Percentiles rank a stretch among this genome's conserved stretches.
Conservation (phyloP, 2,113 vertebrate genomes). For the Cygnus buccinator region DNA sequence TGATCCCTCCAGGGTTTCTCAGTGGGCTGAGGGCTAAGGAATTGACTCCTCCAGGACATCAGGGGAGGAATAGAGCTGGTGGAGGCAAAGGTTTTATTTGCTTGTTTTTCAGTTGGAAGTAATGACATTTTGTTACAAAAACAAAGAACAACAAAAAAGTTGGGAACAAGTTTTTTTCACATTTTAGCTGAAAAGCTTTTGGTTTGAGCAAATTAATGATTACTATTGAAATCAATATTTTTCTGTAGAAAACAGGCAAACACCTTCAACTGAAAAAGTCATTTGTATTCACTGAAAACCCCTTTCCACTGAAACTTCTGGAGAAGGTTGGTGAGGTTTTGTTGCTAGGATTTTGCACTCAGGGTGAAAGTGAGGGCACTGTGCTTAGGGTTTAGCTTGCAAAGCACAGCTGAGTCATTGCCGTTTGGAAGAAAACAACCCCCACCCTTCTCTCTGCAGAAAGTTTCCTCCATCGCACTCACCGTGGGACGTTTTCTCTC, state of each 20-base stretch:
- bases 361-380: background rate
- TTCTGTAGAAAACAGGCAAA: background rate
- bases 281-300: background rate
- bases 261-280: rapidly evolving
- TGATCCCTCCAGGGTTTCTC: background rate
- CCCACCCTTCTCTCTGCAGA: background rate
- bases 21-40: background rate
- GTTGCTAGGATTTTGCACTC: background rate
- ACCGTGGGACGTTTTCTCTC: background rate
- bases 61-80: background rate
- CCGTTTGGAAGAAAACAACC: background rate
- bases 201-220: background rate
- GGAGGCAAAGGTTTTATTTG: background rate
- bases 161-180: background rate
- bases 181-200: background rate
- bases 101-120: background rate
- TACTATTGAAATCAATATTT: background rate
- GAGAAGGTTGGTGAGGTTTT: background rate
- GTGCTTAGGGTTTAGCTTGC: background rate
- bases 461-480: background rate
- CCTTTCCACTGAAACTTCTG: background rate
- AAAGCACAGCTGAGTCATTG: background rate
- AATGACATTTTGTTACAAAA: background rate
- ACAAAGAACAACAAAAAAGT: background rate
- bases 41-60: background rate